A percentile compares a stretch with the other conserved stretches of the same genome.
phyloP scores from a whole-genome alignment of 2,797 vertebrate genomes.

The Chiroxiphia lanceolata region DNA sequence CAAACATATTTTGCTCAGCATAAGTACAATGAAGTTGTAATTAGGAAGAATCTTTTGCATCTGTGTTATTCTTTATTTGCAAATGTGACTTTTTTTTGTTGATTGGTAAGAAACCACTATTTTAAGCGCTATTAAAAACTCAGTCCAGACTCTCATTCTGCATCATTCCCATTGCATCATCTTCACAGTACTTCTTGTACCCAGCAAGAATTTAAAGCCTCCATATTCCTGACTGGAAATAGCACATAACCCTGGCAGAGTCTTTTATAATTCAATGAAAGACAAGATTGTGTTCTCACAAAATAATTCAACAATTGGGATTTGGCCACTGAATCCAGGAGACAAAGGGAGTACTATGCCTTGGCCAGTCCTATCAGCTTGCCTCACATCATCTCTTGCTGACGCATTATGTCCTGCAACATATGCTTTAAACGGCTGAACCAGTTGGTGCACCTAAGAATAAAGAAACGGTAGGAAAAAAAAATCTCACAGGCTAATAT shows the following conservation, averaged over 20 bases:
- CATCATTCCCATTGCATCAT: slow-evolving; percentile 58
- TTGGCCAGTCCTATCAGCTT: slow-evolving; percentile 44
- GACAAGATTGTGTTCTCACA: slow-evolving; percentile 74
- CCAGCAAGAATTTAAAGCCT: slow-evolving; percentile 59
- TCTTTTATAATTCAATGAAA: slow-evolving; percentile 75
- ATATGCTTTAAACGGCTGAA: background rate
- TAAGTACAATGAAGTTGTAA: background rate
- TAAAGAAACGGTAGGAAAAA: background rate
- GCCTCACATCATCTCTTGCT: slow-evolving; percentile 62
- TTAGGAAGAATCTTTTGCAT: background rate
- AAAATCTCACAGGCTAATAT: background rate
- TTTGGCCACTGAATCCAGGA: slow-evolving; percentile 50
- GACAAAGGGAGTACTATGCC: slow-evolving; percentile 76
- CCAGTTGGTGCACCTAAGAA: background rate
- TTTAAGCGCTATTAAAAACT: slow-evolving; percentile 42
- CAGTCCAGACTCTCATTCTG: slow-evolving; percentile 32
- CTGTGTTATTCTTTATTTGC: background rate
- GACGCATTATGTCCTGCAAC: slow-evolving; percentile 28
- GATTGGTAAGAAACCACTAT: background rate
- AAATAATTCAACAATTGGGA: slow-evolving; percentile 77
- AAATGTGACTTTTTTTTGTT: background rate
- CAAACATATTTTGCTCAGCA: background rate
- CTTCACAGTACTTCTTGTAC: slow-evolving; percentile 60
- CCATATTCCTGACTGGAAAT: slow-evolving; percentile 73
- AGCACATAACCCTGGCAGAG: slow-evolving; percentile 67